Conservation (phyloP, 64 coral and sea anemone species). For the Actinia tenebrosa region DNA sequence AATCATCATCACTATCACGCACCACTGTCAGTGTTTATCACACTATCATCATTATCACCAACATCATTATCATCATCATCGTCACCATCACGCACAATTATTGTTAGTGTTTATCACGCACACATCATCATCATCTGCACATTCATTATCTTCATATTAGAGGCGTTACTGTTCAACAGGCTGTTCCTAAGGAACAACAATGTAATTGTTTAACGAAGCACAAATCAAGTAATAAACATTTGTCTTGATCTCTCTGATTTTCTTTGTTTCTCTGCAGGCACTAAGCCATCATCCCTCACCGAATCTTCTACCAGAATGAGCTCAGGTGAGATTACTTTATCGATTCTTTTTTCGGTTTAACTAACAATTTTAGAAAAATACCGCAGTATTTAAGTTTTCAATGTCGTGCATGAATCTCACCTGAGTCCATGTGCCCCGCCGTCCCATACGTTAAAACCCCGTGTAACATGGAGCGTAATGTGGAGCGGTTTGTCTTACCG, state of each 20-base stretch:
- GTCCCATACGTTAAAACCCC: too few relatives aligned
- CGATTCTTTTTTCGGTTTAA: background rate
- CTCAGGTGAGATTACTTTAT: slow-evolving; percentile 27
- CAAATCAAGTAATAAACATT: background rate
- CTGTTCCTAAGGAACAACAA: slow-evolving; percentile 16
- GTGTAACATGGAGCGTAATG: too few relatives aligned
- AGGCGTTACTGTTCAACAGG: background rate
- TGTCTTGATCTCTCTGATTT: background rate
- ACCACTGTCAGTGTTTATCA: background rate
- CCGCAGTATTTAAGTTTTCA: background rate
- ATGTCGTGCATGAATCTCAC: background rate
- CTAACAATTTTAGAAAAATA: background rate
- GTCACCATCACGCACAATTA: background rate
- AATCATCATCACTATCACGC: background rate
- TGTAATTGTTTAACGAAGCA: slow-evolving; percentile 19
- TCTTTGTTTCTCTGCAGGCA: slow-evolving; percentile 27
- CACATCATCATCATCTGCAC: background rate
- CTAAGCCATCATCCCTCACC: background rate
- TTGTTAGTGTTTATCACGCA: background rate
- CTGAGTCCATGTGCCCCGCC: background rate
- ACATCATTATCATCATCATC: background rate
- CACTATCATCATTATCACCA: background rate
- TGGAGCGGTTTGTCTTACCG: too few relatives aligned
- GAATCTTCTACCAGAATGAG: slow-evolving; percentile 15
- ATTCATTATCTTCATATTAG: background rate